Evolutionary conservation across 2,797 vertebrate species (phyloP).

Genomic region (Lepus oiostolus): DNA sequence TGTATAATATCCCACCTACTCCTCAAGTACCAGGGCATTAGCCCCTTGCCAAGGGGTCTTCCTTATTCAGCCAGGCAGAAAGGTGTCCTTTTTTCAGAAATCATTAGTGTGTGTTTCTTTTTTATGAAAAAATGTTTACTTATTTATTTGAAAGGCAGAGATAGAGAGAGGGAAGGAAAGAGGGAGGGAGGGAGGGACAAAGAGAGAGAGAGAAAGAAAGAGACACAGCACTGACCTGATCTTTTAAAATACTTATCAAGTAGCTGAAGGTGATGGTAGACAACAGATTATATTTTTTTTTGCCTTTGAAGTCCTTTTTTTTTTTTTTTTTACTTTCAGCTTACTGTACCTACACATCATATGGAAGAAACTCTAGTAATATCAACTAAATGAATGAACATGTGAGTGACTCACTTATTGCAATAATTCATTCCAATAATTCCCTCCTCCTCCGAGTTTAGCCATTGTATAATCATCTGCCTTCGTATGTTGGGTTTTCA

Average conservation of each 20-base stretch:
- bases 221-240: neutral
- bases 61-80: neutral
- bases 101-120: neutral
- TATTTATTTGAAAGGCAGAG: neutral
- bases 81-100: neutral
- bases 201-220: neutral
- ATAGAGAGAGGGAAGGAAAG: neutral
- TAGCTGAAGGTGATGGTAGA: neutral
- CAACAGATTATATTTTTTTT: neutral
- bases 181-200: neutral
- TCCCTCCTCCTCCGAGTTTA: neutral
- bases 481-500: neutral
- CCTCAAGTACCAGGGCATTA: neutral
- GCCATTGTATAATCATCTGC: neutral
- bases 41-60: neutral
- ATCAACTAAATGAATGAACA: neutral
- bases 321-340: neutral
- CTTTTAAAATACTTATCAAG: too few species aligned
- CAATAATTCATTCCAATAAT: neutral
- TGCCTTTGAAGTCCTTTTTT: neutral
- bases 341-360: neutral
- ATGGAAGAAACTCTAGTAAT: conserved; percentile 13
- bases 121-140: neutral
- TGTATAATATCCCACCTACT: neutral
- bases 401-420: neutral